A percentile compares a stretch with the other conserved stretches of the same genome.
phyloP scores from a whole-genome alignment of 2,113 vertebrate genomes.

The human (Homo sapiens) region DNA sequence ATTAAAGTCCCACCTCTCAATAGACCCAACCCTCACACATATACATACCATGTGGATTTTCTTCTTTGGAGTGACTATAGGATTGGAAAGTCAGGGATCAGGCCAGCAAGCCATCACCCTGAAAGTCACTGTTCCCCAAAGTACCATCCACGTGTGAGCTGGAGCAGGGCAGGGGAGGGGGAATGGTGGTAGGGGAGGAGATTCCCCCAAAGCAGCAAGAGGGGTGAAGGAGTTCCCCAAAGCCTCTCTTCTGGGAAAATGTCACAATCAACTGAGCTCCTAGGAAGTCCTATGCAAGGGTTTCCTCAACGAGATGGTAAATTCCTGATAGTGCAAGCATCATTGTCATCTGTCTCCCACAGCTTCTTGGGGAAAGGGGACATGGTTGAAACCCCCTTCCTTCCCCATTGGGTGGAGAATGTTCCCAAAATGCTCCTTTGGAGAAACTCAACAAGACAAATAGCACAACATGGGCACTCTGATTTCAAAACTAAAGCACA shows the following conservation, averaged over 20 bases:
- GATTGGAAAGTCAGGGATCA: conserved; percentile 44
- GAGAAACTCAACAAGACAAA: conserved; percentile 61
- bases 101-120: conserved; percentile 49
- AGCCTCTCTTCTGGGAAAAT: conserved; percentile 37
- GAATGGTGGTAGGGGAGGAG: neutral
- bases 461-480: conserved; percentile 26
- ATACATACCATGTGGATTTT: conserved; percentile 60
- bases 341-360: neutral
- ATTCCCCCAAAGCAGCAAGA: conserved; percentile 63
- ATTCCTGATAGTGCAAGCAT: conserved; percentile 31
- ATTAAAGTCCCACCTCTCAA: conserved; percentile 52
- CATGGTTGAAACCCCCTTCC: neutral
- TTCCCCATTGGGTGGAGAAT: conserved; percentile 10
- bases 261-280: conserved; percentile 49
- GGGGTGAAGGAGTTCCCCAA: conserved; percentile 43
- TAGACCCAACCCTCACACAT: conserved; percentile 57
- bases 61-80: conserved; percentile 65
- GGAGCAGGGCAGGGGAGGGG: neutral
- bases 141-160: conserved; percentile 51
- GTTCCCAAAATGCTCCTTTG: conserved; percentile 59
- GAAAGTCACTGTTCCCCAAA: conserved; percentile 43
- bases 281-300: conserved; percentile 39
- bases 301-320: conserved; percentile 26
- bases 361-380: neutral
- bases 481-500: conserved; percentile 46